These are phyloP conservation scores for Coracias cyanogaster DNA, from an alignment of 2,797 vertebrate genomes.

Conservation along the genomic window DNA sequence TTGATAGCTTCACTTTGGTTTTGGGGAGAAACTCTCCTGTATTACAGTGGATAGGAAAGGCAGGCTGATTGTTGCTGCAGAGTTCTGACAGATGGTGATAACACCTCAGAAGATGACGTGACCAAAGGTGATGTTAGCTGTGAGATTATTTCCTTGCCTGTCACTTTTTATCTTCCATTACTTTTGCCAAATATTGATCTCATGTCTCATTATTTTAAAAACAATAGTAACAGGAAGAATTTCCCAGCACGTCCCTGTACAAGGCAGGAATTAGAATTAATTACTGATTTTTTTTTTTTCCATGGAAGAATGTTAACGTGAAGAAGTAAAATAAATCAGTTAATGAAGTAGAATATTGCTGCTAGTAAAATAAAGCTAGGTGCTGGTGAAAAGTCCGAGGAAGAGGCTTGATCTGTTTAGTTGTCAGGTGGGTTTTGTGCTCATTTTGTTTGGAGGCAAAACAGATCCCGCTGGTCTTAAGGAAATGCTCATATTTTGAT, in stretches of 20 bases:
- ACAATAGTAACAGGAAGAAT: not conserved
- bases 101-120: not conserved
- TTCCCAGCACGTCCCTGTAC: not conserved
- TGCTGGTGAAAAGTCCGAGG: not conserved
- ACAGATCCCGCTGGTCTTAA: rapidly evolving
- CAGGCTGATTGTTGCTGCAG: not conserved
- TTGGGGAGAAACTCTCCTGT: not conserved
- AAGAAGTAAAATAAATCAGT: not conserved
- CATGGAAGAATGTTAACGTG: not conserved
- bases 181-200: not conserved
- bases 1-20: not conserved
- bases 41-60: not conserved
- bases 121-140: not conserved
- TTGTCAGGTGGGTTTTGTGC: not conserved
- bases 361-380: not conserved
- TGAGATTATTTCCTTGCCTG: not conserved
- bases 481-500: not conserved
- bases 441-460: not conserved
- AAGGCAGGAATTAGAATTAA: not conserved
- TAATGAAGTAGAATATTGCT: not conserved
- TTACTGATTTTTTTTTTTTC: not conserved
- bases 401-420: not conserved
- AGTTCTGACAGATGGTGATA: not conserved
- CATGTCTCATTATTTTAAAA: not conserved
- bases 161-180: not conserved